A percentile compares a stretch with the other conserved stretches of the same genome.
Evolutionary conservation across 1,140 invertebrate genomes (phyloP).

Genomic region (Thrips palmi): DNA sequence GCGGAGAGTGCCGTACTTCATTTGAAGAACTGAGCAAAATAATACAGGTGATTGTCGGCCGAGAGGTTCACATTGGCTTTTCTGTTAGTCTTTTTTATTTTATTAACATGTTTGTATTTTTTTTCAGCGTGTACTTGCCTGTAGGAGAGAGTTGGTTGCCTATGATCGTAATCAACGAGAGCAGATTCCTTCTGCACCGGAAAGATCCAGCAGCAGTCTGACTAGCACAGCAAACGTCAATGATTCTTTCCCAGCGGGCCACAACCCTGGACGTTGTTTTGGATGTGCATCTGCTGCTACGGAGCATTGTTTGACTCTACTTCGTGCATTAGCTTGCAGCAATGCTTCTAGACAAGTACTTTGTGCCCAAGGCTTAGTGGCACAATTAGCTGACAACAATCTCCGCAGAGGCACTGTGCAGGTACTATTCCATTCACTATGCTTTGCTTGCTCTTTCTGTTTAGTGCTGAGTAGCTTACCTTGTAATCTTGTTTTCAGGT

Average conservation of each 20-base stretch:
- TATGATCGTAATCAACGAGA: slow-evolving; percentile 73
- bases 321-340: slow-evolving; percentile 80
- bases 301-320: slow-evolving; percentile 81
- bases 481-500: slow-evolving; percentile 26
- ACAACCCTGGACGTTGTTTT: slow-evolving; percentile 45
- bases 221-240: slow-evolving; percentile 12
- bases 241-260: slow-evolving; percentile 12
- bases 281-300: slow-evolving; percentile 73
- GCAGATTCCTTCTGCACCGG: slow-evolving; percentile 11
- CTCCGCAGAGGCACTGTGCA: slow-evolving; percentile 57
- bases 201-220: background rate
- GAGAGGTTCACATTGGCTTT: background rate
- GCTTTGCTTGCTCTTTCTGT: background rate
- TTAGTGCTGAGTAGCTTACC: slow-evolving; percentile 1
- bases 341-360: slow-evolving; percentile 53
- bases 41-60: slow-evolving; percentile 32
- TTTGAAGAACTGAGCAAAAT: slow-evolving; percentile 95
- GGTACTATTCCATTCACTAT: slow-evolving; percentile 18
- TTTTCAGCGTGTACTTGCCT: slow-evolving; percentile 63
- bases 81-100: background rate
- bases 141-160: slow-evolving; percentile 74
- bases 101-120: slow-evolving; percentile 7
- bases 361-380: slow-evolving; percentile 71
- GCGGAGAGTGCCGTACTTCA: slow-evolving; percentile 80
- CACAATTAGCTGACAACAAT: slow-evolving; percentile 82